Conservation (phyloP, 1,140 invertebrate genomes). For the Anthonomus grandis region DNA sequence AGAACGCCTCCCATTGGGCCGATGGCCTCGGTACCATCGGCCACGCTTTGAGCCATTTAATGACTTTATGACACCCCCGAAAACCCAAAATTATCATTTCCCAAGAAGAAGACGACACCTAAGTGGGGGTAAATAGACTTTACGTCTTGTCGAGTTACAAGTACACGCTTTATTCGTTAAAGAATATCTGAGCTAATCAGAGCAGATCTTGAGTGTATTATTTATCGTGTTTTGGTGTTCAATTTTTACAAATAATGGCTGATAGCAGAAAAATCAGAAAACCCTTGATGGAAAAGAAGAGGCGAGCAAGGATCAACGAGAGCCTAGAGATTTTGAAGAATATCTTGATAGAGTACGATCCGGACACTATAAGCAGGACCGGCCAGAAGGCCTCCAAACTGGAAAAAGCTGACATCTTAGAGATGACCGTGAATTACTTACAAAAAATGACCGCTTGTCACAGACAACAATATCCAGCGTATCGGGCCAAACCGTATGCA, state of each 20-base stretch:
- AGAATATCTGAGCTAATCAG: background rate
- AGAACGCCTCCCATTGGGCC: background rate
- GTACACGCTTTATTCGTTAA: background rate
- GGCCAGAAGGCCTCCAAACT: constrained; percentile 54
- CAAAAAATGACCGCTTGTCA: background rate
- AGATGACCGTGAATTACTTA: constrained; percentile 62
- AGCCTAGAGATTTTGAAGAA: constrained; percentile 62
- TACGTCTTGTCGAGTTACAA: background rate
- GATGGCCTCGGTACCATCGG: background rate
- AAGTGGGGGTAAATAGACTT: background rate
- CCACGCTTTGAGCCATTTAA: constrained; percentile 12
- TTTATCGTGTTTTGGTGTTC: too few relatives aligned
- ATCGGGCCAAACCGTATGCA: too few relatives aligned
- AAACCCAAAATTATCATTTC: constrained; percentile 5
- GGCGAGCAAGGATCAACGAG: constrained; percentile 65
- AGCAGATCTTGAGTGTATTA: background rate
- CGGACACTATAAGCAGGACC: constrained; percentile 26
- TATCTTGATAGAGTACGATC: constrained; percentile 55
- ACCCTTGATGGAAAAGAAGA: constrained; percentile 67
- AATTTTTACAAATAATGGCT: too few relatives aligned
- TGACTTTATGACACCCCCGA: constrained; percentile 1
- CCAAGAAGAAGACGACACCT: background rate
- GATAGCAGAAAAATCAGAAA: constrained; percentile 54
- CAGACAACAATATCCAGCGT: too few relatives aligned
- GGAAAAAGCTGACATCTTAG: constrained; percentile 67